Conservation (phyloP, 2,888 invertebrate genomes). For the Thysanoteuthis rhombus region DNA sequence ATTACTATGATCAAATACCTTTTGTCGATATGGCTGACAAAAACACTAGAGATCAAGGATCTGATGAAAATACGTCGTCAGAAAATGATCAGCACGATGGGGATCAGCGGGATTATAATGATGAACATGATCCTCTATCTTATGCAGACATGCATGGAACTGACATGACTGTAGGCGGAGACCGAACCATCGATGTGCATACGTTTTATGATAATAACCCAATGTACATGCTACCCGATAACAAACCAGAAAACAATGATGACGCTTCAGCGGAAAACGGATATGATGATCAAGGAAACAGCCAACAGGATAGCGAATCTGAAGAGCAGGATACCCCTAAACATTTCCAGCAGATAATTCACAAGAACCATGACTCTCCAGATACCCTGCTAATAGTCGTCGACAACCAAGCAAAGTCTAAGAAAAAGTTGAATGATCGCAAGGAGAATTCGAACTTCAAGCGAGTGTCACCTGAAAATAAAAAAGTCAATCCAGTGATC, state of each 20-base stretch:
- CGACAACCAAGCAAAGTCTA: not conserved
- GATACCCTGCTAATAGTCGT: conserved; percentile 13
- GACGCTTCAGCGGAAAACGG: not conserved
- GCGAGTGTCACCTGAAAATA: not conserved
- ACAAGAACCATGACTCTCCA: conserved; percentile 18
- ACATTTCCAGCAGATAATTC: not conserved
- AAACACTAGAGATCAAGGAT: not conserved
- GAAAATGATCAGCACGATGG: not conserved
- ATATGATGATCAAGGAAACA: not conserved
- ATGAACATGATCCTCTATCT: not conserved
- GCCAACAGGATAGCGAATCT: not conserved
- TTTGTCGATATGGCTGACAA: not conserved
- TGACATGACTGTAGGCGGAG: not conserved
- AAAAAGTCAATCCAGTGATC: not conserved
- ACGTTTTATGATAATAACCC: conserved; percentile 15
- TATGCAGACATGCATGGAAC: not conserved
- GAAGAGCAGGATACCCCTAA: conserved; percentile 12
- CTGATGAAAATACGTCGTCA: not conserved
- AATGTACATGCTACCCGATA: not conserved
- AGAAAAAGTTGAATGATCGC: not conserved
- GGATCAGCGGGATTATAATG: not conserved
- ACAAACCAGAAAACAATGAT: not conserved
- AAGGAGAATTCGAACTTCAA: not conserved
- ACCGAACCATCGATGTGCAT: not conserved
- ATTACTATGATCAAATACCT: conserved; percentile 22